phyloP scores from a whole-genome alignment of 2,888 invertebrate species.

The Clitarchus hookeri region DNA sequence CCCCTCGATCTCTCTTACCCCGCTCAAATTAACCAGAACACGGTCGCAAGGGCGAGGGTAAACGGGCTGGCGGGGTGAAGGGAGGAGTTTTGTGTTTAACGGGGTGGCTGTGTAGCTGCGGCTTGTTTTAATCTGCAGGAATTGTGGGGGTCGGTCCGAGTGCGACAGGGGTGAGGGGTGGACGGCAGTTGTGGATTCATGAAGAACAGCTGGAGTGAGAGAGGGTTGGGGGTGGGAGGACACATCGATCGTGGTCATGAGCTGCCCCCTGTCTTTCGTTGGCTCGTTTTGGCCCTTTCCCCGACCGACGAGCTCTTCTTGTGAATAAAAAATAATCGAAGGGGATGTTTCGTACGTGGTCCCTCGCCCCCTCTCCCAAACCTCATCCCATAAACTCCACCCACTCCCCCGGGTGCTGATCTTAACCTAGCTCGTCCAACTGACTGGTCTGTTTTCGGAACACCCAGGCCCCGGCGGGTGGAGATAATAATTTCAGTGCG shows the following conservation, averaged over 20 bases:
- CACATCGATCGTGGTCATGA: not conserved
- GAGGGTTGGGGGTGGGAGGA: not conserved
- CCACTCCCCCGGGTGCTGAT: too few species aligned
- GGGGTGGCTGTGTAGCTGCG: not conserved
- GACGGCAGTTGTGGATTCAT: not conserved
- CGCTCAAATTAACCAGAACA: conserved; percentile 14
- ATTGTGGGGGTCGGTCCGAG: not conserved
- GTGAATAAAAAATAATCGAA: not conserved
- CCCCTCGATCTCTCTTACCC: not conserved
- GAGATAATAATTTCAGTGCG: too few species aligned
- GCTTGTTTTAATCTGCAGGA: conserved; percentile 14
- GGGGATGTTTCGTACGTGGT: too few species aligned
- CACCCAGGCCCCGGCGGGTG: too few species aligned
- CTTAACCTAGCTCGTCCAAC: too few species aligned
- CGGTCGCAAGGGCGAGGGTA: not conserved
- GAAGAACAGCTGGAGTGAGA: conserved; percentile 7
- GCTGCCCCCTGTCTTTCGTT: not conserved
- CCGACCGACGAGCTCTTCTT: not conserved
- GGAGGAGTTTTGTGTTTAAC: not conserved
- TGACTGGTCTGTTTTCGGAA: too few species aligned
- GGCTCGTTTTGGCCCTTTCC: too few species aligned
- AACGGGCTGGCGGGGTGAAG: not conserved
- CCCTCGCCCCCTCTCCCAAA: too few species aligned
- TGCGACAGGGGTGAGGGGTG: not conserved
- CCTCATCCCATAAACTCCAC: too few species aligned